Conservation (phyloP, 2,888 invertebrate genomes). For the Cacoxenus indagator region DNA sequence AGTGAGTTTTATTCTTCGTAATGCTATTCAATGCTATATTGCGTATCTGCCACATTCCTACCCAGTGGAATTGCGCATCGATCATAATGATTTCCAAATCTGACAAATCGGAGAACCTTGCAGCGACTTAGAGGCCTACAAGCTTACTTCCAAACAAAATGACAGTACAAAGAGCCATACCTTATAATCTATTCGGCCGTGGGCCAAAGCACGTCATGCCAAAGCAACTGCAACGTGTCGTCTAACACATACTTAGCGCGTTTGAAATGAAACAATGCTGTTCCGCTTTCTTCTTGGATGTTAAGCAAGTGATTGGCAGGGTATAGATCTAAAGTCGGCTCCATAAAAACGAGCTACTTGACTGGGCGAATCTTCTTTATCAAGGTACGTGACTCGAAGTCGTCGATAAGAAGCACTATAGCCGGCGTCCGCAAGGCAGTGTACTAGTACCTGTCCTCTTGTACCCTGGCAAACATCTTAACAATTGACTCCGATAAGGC, state of each 20-base stretch:
- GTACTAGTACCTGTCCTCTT: too few species aligned
- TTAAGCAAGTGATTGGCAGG: background rate
- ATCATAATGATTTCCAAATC: background rate
- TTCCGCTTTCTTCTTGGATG: background rate
- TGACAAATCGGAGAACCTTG: background rate
- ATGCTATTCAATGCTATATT: background rate
- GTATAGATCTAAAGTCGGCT: background rate
- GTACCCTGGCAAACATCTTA: too few species aligned
- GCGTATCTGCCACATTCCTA: background rate
- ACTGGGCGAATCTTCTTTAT: too few species aligned
- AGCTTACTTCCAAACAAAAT: background rate
- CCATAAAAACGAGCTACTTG: too few species aligned
- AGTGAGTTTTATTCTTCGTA: background rate
- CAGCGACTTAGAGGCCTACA: background rate
- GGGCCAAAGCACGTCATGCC: background rate
- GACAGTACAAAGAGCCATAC: background rate
- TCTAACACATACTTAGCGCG: background rate
- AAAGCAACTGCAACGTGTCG: background rate
- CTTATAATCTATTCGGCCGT: background rate
- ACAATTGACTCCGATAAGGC: too few species aligned
- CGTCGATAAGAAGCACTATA: too few species aligned
- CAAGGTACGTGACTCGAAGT: too few species aligned
- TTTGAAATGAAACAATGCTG: background rate
- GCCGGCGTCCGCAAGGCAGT: too few species aligned
- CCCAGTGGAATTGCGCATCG: background rate